phyloP scores from a whole-genome alignment of 2,888 invertebrate genomes.

The Acleris literana region DNA sequence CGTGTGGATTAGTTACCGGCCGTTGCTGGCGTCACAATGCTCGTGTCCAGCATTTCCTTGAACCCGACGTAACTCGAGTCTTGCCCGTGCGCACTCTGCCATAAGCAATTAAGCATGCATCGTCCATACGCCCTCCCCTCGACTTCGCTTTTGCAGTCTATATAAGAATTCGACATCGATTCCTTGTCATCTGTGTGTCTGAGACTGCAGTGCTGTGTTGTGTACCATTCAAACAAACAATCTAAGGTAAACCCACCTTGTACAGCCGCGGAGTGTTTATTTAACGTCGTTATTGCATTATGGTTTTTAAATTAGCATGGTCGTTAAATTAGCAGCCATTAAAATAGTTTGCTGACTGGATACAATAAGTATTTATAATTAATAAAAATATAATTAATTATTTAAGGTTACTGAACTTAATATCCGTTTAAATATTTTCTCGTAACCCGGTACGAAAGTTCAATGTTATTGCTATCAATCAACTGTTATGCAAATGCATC shows the following conservation, averaged over 20 bases:
- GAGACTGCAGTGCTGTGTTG: slow-evolving; percentile 78
- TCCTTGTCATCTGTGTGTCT: slow-evolving; percentile 72
- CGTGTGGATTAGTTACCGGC: slow-evolving; percentile 27
- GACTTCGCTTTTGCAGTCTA: slow-evolving; percentile 67
- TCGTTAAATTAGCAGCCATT: background rate
- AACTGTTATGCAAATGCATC: slow-evolving; percentile 10
- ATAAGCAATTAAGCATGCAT: slow-evolving; percentile 37
- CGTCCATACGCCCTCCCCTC: slow-evolving; percentile 61
- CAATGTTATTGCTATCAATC: slow-evolving; percentile 12
- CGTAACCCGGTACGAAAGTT: background rate
- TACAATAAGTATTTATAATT: no score
- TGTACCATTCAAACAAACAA: slow-evolving; percentile 59
- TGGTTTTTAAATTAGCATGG: slow-evolving; percentile 4
- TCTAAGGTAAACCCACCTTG: slow-evolving; percentile 54
- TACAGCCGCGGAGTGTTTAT: slow-evolving; percentile 20
- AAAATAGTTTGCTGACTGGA: background rate
- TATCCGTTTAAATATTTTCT: background rate
- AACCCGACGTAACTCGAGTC: slow-evolving; percentile 35
- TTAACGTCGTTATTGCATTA: background rate
- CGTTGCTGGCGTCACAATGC: slow-evolving; percentile 28
- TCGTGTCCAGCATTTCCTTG: slow-evolving; percentile 35
- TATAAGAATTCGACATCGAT: slow-evolving; percentile 71
- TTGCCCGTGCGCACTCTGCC: slow-evolving; percentile 34
- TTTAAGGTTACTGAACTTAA: background rate
- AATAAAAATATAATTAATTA: no score